These are phyloP conservation scores for Nebria ingens DNA, from an alignment of 1,140 invertebrate genomes.

Conservation along the genomic window DNA sequence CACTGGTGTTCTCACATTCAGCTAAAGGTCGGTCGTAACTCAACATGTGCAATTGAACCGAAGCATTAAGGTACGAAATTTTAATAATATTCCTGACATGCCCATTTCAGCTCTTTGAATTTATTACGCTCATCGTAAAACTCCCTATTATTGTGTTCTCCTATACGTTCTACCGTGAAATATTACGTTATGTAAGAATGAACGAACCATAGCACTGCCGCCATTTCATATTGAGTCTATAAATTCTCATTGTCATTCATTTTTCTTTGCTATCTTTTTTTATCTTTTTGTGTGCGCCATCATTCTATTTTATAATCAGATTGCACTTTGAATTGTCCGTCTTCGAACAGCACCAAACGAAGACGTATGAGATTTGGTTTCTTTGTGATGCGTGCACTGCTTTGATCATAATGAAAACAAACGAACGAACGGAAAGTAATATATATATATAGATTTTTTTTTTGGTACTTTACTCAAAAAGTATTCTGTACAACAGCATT, in stretches of 20 bases:
- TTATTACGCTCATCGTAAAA: conserved; percentile 19
- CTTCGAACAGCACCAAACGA: too few species aligned
- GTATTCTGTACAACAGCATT: too few species aligned
- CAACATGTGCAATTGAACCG: background rate
- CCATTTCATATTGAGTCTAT: background rate
- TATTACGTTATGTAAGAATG: background rate
- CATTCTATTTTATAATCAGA: conserved; percentile 2
- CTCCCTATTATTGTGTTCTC: conserved; percentile 16
- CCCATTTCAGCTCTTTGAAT: conserved; percentile 14
- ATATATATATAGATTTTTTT: too few species aligned
- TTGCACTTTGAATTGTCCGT: too few species aligned
- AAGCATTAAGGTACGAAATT: conserved; percentile 12
- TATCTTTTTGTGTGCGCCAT: too few species aligned
- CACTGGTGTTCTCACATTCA: background rate
- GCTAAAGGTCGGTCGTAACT: background rate
- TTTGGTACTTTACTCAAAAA: too few species aligned
- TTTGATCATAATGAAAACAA: too few species aligned
- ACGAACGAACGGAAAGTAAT: too few species aligned
- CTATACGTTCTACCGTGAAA: background rate
- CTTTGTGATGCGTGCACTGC: too few species aligned
- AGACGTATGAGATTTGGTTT: too few species aligned
- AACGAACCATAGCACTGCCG: background rate
- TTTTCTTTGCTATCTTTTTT: too few species aligned
- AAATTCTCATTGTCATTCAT: conserved; percentile 4
- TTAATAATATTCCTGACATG: conserved; percentile 17